Percentiles rank a stretch among this genome's conserved stretches.
Evolutionary conservation across 1,140 invertebrate genomes (phyloP).

Genomic region (Nasonia longicornis): DNA sequence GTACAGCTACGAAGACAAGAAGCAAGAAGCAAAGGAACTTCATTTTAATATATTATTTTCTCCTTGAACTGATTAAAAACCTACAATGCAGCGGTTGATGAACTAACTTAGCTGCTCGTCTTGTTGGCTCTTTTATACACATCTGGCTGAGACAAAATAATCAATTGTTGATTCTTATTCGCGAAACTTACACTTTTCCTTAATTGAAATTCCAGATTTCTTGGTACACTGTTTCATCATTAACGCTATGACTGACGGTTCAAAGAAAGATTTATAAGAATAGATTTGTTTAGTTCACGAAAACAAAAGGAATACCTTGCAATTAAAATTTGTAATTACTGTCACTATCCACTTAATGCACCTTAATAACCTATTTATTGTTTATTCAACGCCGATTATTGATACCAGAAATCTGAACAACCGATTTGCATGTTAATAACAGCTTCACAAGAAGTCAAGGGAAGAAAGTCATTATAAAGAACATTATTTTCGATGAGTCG

Average conservation of each 20-base stretch:
- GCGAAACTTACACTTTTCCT: too few species aligned
- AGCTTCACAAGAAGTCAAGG: too few species aligned
- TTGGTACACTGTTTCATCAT: not conserved
- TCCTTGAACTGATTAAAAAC: not conserved
- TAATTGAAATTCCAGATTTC: not conserved
- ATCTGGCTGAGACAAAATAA: not conserved
- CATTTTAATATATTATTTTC: slow-evolving; percentile 18
- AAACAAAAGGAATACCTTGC: too few species aligned
- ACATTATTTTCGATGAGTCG: too few species aligned
- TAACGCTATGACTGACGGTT: not conserved
- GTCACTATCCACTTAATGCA: too few species aligned
- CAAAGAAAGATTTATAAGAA: not conserved
- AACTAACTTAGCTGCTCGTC: not conserved
- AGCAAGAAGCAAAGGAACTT: slow-evolving; percentile 12
- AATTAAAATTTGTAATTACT: too few species aligned
- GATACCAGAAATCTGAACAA: too few species aligned
- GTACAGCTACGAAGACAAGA: not conserved
- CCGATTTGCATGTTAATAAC: too few species aligned
- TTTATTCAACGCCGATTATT: too few species aligned
- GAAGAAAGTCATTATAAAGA: too few species aligned
- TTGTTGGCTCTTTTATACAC: not conserved
- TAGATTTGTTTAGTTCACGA: not conserved
- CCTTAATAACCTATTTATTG: too few species aligned
- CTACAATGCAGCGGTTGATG: not conserved
- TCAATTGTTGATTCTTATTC: not conserved